Base-by-base conservation (phyloP, 2,797 vertebrate species). In the Salmo trutta region DNA sequence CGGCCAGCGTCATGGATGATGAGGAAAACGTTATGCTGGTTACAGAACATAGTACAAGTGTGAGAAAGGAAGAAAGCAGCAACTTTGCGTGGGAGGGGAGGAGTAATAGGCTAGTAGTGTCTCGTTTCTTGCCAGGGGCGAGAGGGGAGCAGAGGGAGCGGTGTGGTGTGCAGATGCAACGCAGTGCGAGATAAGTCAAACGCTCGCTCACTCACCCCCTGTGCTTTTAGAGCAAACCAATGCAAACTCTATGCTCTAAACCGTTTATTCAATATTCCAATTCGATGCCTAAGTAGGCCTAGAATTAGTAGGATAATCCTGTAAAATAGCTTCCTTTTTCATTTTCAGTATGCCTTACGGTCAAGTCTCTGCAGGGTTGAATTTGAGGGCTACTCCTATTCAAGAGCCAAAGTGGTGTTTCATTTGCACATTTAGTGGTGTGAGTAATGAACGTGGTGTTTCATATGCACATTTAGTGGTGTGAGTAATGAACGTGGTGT, bases 1-100 rank as follows among this genome's bases (percentile, higher is more conserved):
- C 8, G 80, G 85, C 47, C 86, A 86, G 80, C 81, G 77, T 92
- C 93, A 93, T 94, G 92, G 92, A 73, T 90, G 70, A 81, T 82
- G 77, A 79, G 82, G 76, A 81, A 82, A 77, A 78, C 88, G 14
- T 76, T 29, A 17, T 17, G 27, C 65, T 5, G 41, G 41, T 47
- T 83, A 89, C 75, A 36, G 82, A 85, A 81, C 89, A 82, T 79
- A 77, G 79, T 84, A 80, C 36, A 77, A 81, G 84, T 82, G 36
- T 75, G 79, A 79, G 79, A 88, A 41, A 10, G 8, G 8, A 8
- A 41, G 41, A 47, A 76, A 84, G 83, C 86, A 83, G 67, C 83
- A 80, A 81, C 74, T 78, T 84, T 75, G 84, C 27, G 71, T 80
- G 77, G 87, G 90, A 82, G 79, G 90, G 91, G 88, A 83, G 90